Conservation (phyloP, 2,888 invertebrate genomes). For the Alcis repandata region DNA sequence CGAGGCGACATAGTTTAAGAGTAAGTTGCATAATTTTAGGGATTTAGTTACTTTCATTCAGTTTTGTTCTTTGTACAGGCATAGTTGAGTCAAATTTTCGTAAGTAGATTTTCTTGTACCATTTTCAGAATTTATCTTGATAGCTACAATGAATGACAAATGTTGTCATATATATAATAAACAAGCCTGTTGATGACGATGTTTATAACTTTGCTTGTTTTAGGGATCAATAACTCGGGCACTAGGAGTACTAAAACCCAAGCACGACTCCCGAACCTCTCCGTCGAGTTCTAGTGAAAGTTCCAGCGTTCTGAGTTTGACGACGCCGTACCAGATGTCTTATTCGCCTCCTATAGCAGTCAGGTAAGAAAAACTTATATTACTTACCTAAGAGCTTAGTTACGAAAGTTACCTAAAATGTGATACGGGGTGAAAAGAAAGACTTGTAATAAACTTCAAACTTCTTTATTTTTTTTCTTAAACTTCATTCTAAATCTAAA, state of each 20-base stretch:
- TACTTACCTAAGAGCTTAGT: no score
- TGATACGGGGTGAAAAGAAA: no score
- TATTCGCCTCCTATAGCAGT: slow-evolving; percentile 86
- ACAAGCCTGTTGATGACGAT: neutral
- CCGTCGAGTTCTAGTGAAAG: slow-evolving; percentile 90
- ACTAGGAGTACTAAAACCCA: slow-evolving; percentile 89
- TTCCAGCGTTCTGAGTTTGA: slow-evolving; percentile 86
- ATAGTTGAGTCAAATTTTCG: neutral
- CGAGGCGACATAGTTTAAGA: slow-evolving; percentile 86
- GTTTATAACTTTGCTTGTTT: slow-evolving; percentile 49
- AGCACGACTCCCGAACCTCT: slow-evolving; percentile 87
- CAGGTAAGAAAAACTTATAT: slow-evolving; percentile 39
- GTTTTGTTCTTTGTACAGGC: no score
- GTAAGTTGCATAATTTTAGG: slow-evolving; percentile 65
- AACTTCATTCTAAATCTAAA: no score
- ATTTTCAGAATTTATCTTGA: no score
- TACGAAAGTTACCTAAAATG: no score
- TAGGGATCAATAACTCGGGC: slow-evolving; percentile 92
- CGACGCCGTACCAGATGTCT: slow-evolving; percentile 79
- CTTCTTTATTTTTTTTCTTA: no score
- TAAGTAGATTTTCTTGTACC: no score
- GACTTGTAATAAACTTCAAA: no score
- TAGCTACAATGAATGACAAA: no score
- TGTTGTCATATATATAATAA: no score
- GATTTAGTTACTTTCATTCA: neutral